Conservation (phyloP, 2,113 vertebrate species). For the Merops nubicus region DNA sequence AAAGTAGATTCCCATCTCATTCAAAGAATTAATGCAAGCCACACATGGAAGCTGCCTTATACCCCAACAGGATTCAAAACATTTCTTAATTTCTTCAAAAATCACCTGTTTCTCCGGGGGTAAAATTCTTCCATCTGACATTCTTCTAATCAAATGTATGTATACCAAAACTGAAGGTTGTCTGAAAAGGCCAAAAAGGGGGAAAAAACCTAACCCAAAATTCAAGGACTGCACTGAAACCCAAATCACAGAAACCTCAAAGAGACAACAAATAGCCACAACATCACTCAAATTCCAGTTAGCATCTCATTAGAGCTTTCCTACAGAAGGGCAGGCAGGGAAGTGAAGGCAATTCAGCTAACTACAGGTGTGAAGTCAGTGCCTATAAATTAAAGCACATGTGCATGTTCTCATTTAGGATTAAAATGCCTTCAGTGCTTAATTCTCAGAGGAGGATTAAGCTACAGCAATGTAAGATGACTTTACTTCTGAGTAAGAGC, state of each 20-base stretch:
- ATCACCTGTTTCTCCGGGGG: not conserved
- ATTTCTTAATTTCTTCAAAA: not conserved
- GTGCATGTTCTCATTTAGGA: conserved; percentile 42
- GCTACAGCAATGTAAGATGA: not conserved
- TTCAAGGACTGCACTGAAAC: not conserved
- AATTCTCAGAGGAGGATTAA: conserved; percentile 21
- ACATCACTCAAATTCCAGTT: not conserved
- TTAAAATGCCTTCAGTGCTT: conserved; percentile 28
- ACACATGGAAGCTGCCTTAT: not conserved
- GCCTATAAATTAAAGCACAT: conserved; percentile 10
- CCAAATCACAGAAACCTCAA: conserved; percentile 2
- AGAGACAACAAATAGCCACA: not conserved
- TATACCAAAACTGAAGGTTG: not conserved
- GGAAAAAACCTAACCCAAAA: rapidly evolving
- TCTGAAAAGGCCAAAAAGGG: not conserved
- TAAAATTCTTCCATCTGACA: not conserved
- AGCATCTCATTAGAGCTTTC: conserved; percentile 7
- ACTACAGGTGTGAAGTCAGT: conserved; percentile 23
- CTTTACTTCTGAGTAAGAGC: conserved; percentile 14
- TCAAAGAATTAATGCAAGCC: not conserved
- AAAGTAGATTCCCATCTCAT: not conserved
- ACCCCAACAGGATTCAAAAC: not conserved
- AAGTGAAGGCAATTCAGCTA: not conserved
- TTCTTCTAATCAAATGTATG: not conserved
- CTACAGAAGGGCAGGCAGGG: not conserved